Percentiles rank a stretch among this genome's conserved stretches.
Evolutionary conservation across 2,888 invertebrate species (phyloP).

Genomic region (Prostheceraeus crozeri): DNA sequence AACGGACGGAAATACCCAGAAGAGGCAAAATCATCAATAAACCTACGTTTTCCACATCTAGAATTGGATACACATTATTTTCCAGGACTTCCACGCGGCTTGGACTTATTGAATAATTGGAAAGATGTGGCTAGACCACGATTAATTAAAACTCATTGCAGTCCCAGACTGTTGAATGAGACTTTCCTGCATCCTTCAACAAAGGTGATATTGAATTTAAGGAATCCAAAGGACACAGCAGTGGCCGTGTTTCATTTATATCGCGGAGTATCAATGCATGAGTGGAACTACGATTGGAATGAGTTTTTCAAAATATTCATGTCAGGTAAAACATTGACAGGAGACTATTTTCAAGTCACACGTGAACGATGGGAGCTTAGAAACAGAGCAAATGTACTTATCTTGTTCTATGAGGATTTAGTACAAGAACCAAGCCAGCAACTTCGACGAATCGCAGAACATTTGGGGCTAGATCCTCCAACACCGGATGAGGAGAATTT

Average conservation of each 20-base stretch:
- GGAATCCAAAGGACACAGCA: constrained; percentile 29
- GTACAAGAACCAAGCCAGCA: neutral
- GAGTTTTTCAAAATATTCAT: constrained; percentile 29
- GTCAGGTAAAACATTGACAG: constrained; percentile 26
- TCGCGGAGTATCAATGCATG: neutral
- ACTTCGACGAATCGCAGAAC: constrained; percentile 2
- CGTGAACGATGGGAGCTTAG: constrained; percentile 9
- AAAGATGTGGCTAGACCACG: neutral
- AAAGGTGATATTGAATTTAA: constrained; percentile 19
- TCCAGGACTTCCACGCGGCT: neutral
- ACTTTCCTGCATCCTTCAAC: neutral
- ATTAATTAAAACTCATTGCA: constrained; percentile 20
- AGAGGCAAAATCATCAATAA: no score
- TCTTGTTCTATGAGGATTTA: constrained; percentile 28
- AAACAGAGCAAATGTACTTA: constrained; percentile 1
- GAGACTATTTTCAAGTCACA: constrained; percentile 22
- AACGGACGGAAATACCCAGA: neutral
- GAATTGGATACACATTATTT: constrained; percentile 1
- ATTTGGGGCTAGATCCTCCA: neutral
- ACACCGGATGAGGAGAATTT: neutral
- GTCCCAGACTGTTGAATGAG: neutral
- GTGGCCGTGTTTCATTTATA: constrained; percentile 9
- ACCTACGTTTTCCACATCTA: constrained; percentile 8
- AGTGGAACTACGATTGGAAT: neutral
- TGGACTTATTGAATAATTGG: neutral